Evolutionary conservation across 2,888 invertebrate genomes (phyloP).

Genomic region (Lasioglossum marginatum): DNA sequence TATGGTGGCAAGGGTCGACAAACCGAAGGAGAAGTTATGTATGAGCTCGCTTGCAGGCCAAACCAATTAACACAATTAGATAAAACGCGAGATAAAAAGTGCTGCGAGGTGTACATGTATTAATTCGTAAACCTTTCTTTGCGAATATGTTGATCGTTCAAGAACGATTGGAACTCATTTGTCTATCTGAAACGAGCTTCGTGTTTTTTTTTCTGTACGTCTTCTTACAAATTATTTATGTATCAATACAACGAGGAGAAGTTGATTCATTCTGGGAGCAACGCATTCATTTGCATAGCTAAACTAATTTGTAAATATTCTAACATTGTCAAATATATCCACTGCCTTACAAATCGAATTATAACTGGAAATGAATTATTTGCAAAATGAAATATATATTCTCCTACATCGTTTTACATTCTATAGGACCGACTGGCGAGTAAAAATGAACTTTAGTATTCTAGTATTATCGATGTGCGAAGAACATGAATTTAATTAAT

Average conservation of each 20-base stretch:
- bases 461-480: too few species aligned
- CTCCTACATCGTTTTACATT: too few species aligned
- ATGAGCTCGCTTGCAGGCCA: not conserved
- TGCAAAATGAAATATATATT: too few species aligned
- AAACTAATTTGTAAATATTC: too few species aligned
- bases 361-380: too few species aligned
- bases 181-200: not conserved
- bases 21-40: not conserved
- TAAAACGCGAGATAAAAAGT: not conserved
- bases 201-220: too few species aligned
- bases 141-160: not conserved
- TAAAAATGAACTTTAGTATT: too few species aligned
- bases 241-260: too few species aligned
- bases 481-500: too few species aligned
- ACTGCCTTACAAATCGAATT: too few species aligned
- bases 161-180: not conserved
- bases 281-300: not conserved
- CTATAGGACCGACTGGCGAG: too few species aligned
- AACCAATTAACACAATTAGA: not conserved
- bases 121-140: not conserved
- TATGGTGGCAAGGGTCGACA: not conserved
- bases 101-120: not conserved
- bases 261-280: not conserved
- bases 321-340: too few species aligned
- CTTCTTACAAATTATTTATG: not conserved